phyloP scores from a whole-genome alignment of 2,888 invertebrate species.

The Synergus umbraculus region DNA sequence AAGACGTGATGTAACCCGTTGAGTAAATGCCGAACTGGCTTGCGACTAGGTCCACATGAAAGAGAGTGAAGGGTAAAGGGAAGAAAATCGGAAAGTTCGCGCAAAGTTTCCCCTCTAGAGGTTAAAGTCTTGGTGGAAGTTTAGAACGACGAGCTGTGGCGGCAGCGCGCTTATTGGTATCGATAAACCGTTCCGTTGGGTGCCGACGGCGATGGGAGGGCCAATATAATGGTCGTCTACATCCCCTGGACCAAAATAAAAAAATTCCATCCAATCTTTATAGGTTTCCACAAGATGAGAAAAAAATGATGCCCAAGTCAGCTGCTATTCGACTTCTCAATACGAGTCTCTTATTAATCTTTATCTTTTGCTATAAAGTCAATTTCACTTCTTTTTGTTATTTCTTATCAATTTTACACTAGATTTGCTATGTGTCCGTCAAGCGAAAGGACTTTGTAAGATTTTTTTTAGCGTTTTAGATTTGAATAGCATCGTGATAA shows the following conservation, averaged over 20 bases:
- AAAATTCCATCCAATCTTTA: constrained; percentile 41
- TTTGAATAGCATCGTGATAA: too few relatives aligned
- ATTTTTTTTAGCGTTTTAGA: too few relatives aligned
- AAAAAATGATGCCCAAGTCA: constrained; percentile 22
- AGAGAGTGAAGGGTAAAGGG: constrained; percentile 28
- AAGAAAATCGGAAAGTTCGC: constrained; percentile 37
- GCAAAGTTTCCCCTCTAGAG: constrained; percentile 18
- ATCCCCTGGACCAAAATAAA: constrained; percentile 43
- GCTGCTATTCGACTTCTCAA: constrained; percentile 2
- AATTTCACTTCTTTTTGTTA: not conserved
- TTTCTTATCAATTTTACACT: not conserved
- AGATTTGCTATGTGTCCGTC: not conserved
- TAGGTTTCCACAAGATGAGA: constrained; percentile 25
- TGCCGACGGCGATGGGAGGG: constrained; percentile 46
- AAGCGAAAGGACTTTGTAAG: not conserved
- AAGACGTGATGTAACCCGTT: constrained; percentile 40
- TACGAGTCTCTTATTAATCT: not conserved
- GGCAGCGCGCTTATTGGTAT: constrained; percentile 65
- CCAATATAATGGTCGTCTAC: constrained; percentile 58
- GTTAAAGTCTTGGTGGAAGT: constrained; percentile 47
- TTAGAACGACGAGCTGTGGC: constrained; percentile 53
- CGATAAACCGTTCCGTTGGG: constrained; percentile 64
- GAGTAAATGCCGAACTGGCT: constrained; percentile 44
- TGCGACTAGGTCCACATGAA: constrained; percentile 21
- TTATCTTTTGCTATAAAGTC: not conserved